Conservation (phyloP, 2,888 invertebrate genomes). For the Eupelmus urozonus region DNA sequence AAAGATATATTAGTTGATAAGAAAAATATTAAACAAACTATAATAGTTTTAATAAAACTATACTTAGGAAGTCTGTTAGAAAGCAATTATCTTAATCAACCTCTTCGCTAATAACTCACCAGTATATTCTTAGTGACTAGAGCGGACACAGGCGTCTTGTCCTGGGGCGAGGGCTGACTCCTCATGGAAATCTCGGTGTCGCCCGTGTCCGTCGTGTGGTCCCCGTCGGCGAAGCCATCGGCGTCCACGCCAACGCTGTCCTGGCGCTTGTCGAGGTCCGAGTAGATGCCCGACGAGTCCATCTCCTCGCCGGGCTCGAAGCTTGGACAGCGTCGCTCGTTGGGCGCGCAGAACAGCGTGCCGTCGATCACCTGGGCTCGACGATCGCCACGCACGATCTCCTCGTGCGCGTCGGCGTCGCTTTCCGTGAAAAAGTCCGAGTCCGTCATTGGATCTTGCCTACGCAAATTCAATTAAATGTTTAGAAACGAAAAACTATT, state of each 20-base stretch:
- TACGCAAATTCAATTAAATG: slow-evolving; percentile 60
- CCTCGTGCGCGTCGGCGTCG: slow-evolving; percentile 91
- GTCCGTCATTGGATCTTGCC: slow-evolving; percentile 92
- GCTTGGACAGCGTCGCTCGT: slow-evolving; percentile 73
- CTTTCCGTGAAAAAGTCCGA: slow-evolving; percentile 95
- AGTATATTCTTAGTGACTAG: slow-evolving; percentile 72
- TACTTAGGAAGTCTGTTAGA: too few relatives aligned
- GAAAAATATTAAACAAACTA: too few relatives aligned
- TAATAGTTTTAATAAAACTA: too few relatives aligned
- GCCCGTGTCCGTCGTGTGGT: slow-evolving; percentile 82
- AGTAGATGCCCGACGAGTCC: slow-evolving; percentile 94
- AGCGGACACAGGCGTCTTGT: slow-evolving; percentile 63
- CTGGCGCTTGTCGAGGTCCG: slow-evolving; percentile 88
- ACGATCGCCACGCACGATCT: slow-evolving; percentile 83
- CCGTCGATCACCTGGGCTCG: slow-evolving; percentile 92
- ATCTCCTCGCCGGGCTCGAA: slow-evolving; percentile 84
- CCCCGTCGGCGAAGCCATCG: slow-evolving; percentile 69
- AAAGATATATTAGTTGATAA: too few relatives aligned
- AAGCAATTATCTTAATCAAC: neutral
- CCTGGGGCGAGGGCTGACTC: slow-evolving; percentile 75
- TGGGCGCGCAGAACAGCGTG: slow-evolving; percentile 85
- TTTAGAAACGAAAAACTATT: too few relatives aligned
- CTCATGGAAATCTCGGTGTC: slow-evolving; percentile 80
- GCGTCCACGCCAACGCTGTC: slow-evolving; percentile 79
- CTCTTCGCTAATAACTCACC: slow-evolving; percentile 20